Percentiles rank a stretch among this genome's conserved stretches.
phyloP scores from a whole-genome alignment of 2,888 invertebrate species.

The Drosophila paranaensis region DNA sequence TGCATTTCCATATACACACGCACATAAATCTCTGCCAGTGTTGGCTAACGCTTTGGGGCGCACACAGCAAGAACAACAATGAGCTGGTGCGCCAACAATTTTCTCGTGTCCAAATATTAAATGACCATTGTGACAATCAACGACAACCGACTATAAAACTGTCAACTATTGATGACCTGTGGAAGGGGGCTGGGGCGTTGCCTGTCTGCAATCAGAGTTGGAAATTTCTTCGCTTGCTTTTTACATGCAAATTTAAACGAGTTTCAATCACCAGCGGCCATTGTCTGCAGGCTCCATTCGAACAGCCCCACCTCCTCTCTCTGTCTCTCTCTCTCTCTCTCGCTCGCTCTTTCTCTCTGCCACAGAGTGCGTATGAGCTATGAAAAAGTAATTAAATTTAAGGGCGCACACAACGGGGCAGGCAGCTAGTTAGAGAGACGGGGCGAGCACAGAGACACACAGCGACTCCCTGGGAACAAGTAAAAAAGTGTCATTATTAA shows the following conservation, averaged over 20 bases:
- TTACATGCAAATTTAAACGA: slow-evolving; percentile 81
- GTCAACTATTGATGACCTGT: slow-evolving; percentile 73
- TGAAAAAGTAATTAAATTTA: slow-evolving; percentile 84
- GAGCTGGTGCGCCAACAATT: slow-evolving; percentile 60
- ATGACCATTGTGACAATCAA: slow-evolving; percentile 80
- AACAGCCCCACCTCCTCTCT: not conserved
- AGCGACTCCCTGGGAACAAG: not conserved
- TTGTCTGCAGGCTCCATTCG: slow-evolving; percentile 36
- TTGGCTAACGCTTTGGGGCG: slow-evolving; percentile 17
- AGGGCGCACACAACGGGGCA: slow-evolving; percentile 46
- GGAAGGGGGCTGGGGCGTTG: not conserved
- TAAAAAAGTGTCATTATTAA: slow-evolving; percentile 79
- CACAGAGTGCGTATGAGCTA: slow-evolving; percentile 76
- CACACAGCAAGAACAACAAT: slow-evolving; percentile 28
- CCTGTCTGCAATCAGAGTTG: slow-evolving; percentile 72
- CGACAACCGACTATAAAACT: slow-evolving; percentile 83
- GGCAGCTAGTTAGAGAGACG: slow-evolving; percentile 61
- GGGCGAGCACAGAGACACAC: not conserved
- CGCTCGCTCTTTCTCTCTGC: slow-evolving; percentile 1
- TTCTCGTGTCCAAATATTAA: slow-evolving; percentile 77
- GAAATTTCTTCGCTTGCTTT: slow-evolving; percentile 67
- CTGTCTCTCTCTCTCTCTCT: not conserved
- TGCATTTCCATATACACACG: too few relatives aligned
- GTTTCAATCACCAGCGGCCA: slow-evolving; percentile 76
- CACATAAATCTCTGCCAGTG: not conserved